Conservation (phyloP, 1,140 invertebrate genomes). For the Camponotus floridanus region DNA sequence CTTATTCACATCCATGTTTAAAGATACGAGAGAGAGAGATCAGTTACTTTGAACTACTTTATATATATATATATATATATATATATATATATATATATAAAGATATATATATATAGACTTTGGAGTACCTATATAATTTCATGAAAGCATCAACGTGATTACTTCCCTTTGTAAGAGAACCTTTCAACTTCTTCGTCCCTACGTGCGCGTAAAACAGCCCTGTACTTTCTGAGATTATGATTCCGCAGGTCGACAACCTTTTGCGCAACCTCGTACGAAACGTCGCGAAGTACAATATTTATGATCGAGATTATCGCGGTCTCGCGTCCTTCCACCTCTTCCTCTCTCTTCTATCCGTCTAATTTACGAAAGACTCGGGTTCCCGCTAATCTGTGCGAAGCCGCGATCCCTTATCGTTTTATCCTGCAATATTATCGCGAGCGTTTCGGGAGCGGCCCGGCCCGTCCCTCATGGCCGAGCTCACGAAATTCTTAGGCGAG, state of each 20-base stretch:
- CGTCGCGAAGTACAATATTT: constrained; percentile 36
- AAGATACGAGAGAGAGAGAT: constrained; percentile 16
- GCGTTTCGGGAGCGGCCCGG: constrained; percentile 38
- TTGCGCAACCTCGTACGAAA: not conserved
- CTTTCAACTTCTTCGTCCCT: not conserved
- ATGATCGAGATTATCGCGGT: constrained; percentile 39
- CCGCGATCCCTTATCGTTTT: constrained; percentile 48
- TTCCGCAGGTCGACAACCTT: constrained; percentile 16
- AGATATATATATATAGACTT: not conserved
- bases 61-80: not conserved
- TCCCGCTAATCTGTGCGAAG: constrained; percentile 10
- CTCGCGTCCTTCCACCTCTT: constrained; percentile 3
- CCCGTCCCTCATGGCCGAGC: constrained; percentile 29
- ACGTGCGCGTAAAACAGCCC: constrained; percentile 5
- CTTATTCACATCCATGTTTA: not conserved
- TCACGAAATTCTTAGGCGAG: constrained; percentile 61
- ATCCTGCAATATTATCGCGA: constrained; percentile 53
- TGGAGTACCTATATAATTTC: constrained; percentile 26
- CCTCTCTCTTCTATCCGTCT: not conserved
- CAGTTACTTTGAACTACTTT: constrained; percentile 2
- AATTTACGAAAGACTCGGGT: constrained; percentile 3
- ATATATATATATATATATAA: not conserved
- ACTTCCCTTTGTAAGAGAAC: constrained; percentile 19
- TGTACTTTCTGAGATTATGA: constrained; percentile 50
- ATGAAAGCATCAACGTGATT: constrained; percentile 49